Percentiles rank a stretch among this genome's conserved stretches.
Conservation (phyloP, 2,113 vertebrate species). For the Amazona vittata region DNA sequence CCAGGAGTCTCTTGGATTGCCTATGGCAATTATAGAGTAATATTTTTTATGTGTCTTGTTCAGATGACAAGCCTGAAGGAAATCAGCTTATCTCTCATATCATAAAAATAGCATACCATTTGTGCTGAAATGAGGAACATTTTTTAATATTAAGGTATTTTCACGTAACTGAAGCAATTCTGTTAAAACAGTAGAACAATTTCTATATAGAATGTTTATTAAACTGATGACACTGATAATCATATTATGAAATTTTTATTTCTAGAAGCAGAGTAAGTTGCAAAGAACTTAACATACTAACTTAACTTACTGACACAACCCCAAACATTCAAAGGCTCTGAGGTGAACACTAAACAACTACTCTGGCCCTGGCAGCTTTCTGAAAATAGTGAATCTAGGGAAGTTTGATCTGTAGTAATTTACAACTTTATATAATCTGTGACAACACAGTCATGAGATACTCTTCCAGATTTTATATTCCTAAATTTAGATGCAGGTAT, state of each 20-base stretch:
- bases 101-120: neutral
- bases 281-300: neutral
- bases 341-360: neutral
- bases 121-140: neutral
- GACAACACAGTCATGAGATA: neutral
- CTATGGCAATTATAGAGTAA: neutral
- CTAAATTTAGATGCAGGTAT: neutral
- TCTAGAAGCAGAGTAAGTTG: neutral
- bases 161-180: neutral
- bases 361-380: neutral
- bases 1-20: no score
- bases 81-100: neutral
- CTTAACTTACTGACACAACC: neutral
- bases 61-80: neutral
- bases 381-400: neutral
- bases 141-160: neutral
- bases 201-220: neutral
- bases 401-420: neutral
- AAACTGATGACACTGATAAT: neutral
- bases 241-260: neutral
- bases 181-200: neutral
- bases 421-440: neutral
- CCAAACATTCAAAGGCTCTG: neutral
- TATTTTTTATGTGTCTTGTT: neutral
- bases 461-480: neutral